phyloP scores from a whole-genome alignment of 2,888 invertebrate species.

The Polymixis flavicincta region DNA sequence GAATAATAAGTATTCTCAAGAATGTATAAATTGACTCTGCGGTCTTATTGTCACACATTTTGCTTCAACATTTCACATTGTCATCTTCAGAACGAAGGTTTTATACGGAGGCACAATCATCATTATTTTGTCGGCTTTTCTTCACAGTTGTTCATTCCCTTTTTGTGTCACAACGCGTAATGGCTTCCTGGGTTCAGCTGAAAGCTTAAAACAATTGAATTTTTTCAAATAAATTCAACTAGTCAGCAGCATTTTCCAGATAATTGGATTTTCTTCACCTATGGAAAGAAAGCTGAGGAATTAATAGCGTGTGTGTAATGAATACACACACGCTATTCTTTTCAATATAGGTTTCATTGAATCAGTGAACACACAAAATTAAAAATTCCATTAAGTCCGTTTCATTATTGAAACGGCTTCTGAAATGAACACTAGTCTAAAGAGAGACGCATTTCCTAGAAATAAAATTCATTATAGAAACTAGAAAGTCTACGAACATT shows the following conservation, averaged over 20 bases:
- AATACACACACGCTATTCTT: background rate
- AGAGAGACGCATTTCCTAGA: background rate
- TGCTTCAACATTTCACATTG: conserved; percentile 22
- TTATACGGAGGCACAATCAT: conserved; percentile 13
- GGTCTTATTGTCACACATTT: background rate
- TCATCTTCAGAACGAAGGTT: conserved; percentile 14
- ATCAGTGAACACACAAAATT: conserved; percentile 12
- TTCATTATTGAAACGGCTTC: conserved; percentile 4
- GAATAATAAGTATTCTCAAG: background rate
- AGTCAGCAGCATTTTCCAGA: background rate
- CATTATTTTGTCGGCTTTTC: conserved; percentile 25
- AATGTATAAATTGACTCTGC: background rate
- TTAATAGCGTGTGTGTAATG: no score
- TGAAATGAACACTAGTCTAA: background rate
- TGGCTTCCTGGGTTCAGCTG: background rate
- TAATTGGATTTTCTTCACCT: conserved; percentile 1
- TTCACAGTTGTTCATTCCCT: background rate
- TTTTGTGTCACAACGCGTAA: background rate
- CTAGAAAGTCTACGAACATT: conserved; percentile 4
- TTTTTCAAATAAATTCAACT: no score
- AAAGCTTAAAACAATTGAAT: no score
- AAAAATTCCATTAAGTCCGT: conserved; percentile 30
- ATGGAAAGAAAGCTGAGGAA: no score
- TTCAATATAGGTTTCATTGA: background rate
- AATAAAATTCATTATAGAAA: conserved; percentile 16